phyloP scores from a whole-genome alignment of 1,140 invertebrate species.

The Hirudo medicinalis region DNA sequence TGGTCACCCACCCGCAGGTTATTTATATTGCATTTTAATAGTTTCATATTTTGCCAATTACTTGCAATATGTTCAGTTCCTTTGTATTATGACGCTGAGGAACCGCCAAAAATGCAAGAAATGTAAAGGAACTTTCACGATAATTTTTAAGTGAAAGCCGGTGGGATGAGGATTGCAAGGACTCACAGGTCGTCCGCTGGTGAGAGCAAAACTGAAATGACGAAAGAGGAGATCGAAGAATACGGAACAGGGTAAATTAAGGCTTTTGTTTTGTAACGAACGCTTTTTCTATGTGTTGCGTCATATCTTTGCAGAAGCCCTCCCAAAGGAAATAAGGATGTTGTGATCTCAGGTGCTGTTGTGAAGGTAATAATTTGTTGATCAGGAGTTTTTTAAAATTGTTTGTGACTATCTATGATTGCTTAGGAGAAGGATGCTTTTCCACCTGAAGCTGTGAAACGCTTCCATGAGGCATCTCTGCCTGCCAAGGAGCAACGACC shows the following conservation, averaged over 20 bases:
- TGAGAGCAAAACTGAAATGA: constrained; percentile 15
- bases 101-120: neutral
- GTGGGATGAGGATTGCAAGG: constrained; percentile 16
- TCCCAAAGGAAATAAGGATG: constrained; percentile 16
- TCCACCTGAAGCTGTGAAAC: constrained; percentile 15
- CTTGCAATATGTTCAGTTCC: neutral
- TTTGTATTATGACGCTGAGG: neutral
- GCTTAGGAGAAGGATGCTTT: constrained; percentile 12
- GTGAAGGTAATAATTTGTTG: constrained; percentile 1
- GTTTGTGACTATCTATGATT: neutral
- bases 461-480: constrained; percentile 11
- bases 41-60: neutral
- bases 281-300: neutral
- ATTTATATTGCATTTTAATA: neutral
- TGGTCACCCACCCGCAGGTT: constrained; percentile 13
- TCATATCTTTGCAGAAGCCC: neutral
- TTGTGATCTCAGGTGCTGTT: constrained; percentile 10
- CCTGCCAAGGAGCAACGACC: constrained; percentile 12
- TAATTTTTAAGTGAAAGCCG: constrained; percentile 11
- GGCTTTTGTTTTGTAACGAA: neutral
- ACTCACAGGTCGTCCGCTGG: constrained; percentile 1
- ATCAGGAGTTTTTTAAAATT: neutral
- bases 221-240: constrained; percentile 17
- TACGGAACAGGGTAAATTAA: constrained; percentile 12
- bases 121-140: neutral